phyloP scores from a whole-genome alignment of 2,888 invertebrate genomes.

The Agrochola macilenta region DNA sequence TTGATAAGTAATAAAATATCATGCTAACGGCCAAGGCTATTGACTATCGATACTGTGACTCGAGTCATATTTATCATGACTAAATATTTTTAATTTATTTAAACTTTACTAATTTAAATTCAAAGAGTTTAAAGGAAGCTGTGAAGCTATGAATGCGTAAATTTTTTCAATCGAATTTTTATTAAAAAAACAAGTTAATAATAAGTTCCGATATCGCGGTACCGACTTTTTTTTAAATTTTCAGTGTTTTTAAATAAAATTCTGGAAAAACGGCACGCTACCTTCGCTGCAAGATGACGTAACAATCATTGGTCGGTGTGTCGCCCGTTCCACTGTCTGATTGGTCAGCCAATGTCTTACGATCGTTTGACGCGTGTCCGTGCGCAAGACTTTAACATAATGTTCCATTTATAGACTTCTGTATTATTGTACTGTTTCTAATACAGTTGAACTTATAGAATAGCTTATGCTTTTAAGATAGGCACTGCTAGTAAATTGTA shows the following conservation, averaged over 20 bases:
- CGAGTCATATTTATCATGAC: neutral
- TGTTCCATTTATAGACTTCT: slow-evolving; percentile 48
- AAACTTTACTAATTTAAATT: slow-evolving; percentile 4
- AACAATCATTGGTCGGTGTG: slow-evolving; percentile 56
- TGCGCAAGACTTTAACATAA: slow-evolving; percentile 52
- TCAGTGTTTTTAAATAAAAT: neutral
- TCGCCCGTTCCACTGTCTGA: slow-evolving; percentile 56
- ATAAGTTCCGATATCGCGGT: neutral
- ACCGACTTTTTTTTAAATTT: neutral
- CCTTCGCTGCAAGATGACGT: slow-evolving; percentile 48
- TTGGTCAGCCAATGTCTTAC: slow-evolving; percentile 73
- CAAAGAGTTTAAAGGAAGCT: slow-evolving; percentile 3
- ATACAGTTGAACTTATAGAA: neutral
- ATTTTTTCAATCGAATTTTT: neutral
- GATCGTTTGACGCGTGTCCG: slow-evolving; percentile 59
- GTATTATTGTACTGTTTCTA: slow-evolving; percentile 24
- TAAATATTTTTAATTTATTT: slow-evolving; percentile 1
- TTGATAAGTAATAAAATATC: slow-evolving; percentile 22
- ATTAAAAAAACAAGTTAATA: neutral
- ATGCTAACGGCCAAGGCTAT: slow-evolving; percentile 19
- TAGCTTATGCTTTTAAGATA: neutral
- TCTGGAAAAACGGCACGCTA: slow-evolving; percentile 10
- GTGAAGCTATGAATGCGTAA: neutral
- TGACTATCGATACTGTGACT: too few relatives aligned
- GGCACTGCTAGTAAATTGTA: neutral